These are phyloP conservation scores for Koerneria pararmatus DNA, from an alignment of 2,888 invertebrate genomes.

Conservation along the genomic window DNA sequence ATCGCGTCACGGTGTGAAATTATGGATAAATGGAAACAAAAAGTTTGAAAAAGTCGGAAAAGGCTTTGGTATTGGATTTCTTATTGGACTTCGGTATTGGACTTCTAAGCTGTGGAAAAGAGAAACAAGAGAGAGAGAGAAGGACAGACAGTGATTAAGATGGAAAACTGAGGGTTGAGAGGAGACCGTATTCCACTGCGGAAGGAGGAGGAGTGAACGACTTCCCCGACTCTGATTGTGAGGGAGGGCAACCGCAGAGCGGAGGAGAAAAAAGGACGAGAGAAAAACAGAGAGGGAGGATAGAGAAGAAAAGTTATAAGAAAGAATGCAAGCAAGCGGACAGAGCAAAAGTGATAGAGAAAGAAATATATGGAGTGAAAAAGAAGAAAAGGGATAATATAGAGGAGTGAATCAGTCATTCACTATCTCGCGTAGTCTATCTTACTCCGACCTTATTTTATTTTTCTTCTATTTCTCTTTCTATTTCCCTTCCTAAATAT, in stretches of 20 bases:
- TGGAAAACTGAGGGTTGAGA: too few species aligned
- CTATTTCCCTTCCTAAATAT: background rate
- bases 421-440: too few species aligned
- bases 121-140: background rate
- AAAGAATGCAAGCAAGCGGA: slow-evolving; percentile 3
- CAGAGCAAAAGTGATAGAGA: slow-evolving; percentile 11
- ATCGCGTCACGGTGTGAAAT: too few species aligned
- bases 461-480: background rate
- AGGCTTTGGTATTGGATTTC: too few species aligned
- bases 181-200: too few species aligned
- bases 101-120: too few species aligned
- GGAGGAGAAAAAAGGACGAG: background rate
- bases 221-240: too few species aligned
- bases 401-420: slow-evolving; percentile 2
- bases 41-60: too few species aligned
- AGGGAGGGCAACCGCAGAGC: background rate
- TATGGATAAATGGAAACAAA: too few species aligned
- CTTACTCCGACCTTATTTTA: too few species aligned
- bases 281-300: slow-evolving; percentile 2
- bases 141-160: too few species aligned
- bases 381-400: background rate
- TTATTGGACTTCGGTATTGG: too few species aligned
- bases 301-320: background rate
- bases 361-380: background rate
- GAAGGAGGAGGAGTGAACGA: slow-evolving; percentile 3